Evolutionary conservation across 2,888 invertebrate species (phyloP).

Genomic region (Tinea trinotella): DNA sequence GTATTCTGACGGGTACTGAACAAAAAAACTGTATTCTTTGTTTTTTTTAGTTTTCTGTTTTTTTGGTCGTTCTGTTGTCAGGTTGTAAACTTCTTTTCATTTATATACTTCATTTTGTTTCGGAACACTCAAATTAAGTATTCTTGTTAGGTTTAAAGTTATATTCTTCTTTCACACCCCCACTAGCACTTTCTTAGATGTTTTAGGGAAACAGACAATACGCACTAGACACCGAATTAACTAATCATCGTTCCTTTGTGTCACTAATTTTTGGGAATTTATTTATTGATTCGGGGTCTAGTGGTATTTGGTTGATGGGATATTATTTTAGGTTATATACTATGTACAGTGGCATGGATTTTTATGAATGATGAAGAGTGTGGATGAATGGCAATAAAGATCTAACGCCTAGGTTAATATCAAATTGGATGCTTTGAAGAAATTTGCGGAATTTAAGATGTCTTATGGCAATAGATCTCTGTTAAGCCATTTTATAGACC

Average conservation of each 20-base stretch:
- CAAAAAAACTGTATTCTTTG: no score
- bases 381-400: slow-evolving; percentile 42
- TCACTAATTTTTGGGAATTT: no score
- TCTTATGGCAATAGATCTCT: no score
- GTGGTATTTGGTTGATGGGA: no score
- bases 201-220: not conserved
- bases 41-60: no score
- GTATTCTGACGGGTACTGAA: no score
- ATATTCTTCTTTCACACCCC: not conserved
- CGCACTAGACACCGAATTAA: no score
- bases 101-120: not conserved
- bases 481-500: no score
- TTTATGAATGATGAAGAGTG: slow-evolving; percentile 39
- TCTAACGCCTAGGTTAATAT: slow-evolving; percentile 58
- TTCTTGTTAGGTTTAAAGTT: not conserved
- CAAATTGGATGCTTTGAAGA: slow-evolving; percentile 14
- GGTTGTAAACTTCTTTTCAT: no score
- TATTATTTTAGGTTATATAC: slow-evolving; percentile 14
- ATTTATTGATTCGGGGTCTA: no score
- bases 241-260: no score
- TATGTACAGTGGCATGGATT: slow-evolving; percentile 65
- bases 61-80: no score
- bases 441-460: slow-evolving; percentile 16
- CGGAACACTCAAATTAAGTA: not conserved
- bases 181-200: slow-evolving; percentile 2